These are phyloP conservation scores for Glaucidium brasilianum DNA, from an alignment of 2,113 vertebrate species.

Conservation along the genomic window DNA sequence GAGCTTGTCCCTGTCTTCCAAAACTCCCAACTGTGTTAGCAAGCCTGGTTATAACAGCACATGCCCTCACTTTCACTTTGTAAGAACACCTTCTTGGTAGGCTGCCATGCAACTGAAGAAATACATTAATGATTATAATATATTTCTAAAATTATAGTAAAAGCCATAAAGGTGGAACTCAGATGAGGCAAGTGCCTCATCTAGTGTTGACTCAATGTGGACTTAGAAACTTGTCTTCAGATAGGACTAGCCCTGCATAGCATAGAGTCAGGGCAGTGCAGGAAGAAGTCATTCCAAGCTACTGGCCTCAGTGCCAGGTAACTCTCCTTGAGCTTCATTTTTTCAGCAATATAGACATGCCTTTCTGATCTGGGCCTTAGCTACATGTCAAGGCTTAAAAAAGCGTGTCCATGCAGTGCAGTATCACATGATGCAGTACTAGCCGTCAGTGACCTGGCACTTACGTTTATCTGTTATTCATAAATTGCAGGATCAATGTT, in stretches of 20 bases:
- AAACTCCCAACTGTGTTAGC: neutral
- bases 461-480: neutral
- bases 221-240: neutral
- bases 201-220: neutral
- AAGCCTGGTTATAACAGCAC: neutral
- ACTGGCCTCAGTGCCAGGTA: too few species aligned
- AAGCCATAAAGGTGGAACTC: neutral
- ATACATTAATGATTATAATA: neutral
- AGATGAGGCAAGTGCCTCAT: neutral
- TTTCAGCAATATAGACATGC: neutral
- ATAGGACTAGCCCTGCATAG: neutral
- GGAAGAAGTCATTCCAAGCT: neutral
- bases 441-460: neutral
- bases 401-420: neutral
- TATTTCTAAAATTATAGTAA: neutral
- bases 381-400: neutral
- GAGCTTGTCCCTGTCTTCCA: neutral
- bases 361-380: neutral
- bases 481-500: neutral
- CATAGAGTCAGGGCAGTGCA: neutral
- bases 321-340: rapidly evolving
- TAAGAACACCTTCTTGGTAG: neutral
- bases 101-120: neutral
- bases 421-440: neutral
- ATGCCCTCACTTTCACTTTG: neutral